Conservation (phyloP, 37 sponge, comb jelly and placozoan genomes). For the Lycopodina hypogea region DNA sequence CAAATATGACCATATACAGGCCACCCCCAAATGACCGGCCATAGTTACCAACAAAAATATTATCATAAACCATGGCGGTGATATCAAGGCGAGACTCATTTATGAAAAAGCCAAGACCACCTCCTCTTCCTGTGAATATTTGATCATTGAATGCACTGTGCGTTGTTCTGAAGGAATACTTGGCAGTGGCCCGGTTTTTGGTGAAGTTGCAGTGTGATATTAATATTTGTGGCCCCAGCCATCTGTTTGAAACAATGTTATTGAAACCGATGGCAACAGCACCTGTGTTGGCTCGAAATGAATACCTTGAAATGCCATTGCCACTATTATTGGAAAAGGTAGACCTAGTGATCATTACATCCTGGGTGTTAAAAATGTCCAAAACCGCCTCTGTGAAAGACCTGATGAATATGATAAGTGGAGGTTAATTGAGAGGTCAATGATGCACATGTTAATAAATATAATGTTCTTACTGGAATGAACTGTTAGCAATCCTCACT, state of each 20-base stretch:
- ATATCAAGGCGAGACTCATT: slow-evolving; percentile 37
- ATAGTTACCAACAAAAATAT: slow-evolving; percentile 35
- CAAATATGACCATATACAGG: slow-evolving; percentile 28
- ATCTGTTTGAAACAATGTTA: not conserved
- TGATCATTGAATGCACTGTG: slow-evolving; percentile 27
- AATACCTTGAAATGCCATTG: not conserved
- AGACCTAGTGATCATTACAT: slow-evolving; percentile 29
- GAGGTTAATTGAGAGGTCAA: not conserved
- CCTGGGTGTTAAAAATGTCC: slow-evolving; percentile 62
- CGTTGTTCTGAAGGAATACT: slow-evolving; percentile 3
- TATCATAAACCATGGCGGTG: slow-evolving; percentile 13
- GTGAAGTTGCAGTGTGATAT: slow-evolving; percentile 21
- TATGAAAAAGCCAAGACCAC: slow-evolving; percentile 50
- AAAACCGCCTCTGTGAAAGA: slow-evolving; percentile 56
- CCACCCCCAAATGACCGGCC: slow-evolving; percentile 66
- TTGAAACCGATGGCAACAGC: slow-evolving; percentile 58
- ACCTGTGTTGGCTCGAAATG: slow-evolving; percentile 55
- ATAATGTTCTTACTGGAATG: slow-evolving; percentile 22
- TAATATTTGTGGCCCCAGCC: not conserved
- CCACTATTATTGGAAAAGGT: slow-evolving; percentile 43
- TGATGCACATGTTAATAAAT: not conserved
- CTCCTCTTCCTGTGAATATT: slow-evolving; percentile 66
- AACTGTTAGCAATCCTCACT: slow-evolving; percentile 22
- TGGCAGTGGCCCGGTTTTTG: slow-evolving; percentile 39
- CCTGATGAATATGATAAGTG: slow-evolving; percentile 11